Base-by-base conservation (phyloP, 2,113 vertebrate genomes). In the Chaenocephalus aceratus region DNA sequence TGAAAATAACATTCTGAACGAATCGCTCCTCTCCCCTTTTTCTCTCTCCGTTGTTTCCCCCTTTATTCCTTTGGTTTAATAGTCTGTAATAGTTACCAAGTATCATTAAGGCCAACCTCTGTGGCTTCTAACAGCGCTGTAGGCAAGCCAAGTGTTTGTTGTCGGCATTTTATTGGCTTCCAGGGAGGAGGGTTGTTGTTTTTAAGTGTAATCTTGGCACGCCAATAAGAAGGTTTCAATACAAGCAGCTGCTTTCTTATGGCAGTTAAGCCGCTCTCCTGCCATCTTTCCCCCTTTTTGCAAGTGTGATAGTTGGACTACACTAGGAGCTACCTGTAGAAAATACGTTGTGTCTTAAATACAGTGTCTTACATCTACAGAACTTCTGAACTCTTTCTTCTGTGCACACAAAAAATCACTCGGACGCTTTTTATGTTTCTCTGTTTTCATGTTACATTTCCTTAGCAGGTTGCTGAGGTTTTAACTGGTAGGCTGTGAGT, bases 131-230 rank as follows among this genome's bases (percentile, higher is more conserved):
- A 83, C 81, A 81, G 81, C 41, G 80, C 86, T 89, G 86, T 82
- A 86, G 90, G 86, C 89, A 68, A 85, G 89, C 93, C 90, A 91
- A 93, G 77, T 90, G 90, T 94, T 93, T 93, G 91, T 92, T 94
- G 92, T 92, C 65, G 2, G 76, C 59, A 16, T 89, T 92, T 93
- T 92, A 93, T 90, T 91, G 91, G 90, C 90, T 92, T 86, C 84
- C 82, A 87, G 86, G 83, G 83, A 88, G 87, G 84, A 90, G 76
- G 84, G 76, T 88, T 92, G 91, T 92, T 92, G 90, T 92, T 94
- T 85, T 93, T 92, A 85, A 80, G 89, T 90, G 83, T 92, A 92
- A 93, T 91, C 89, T 90, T 94, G 89, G 92, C 92, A 93, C 86
- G 86, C 83, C 91, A 92, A 86, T 91, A 93, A 93, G 83, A 30